phyloP scores from a whole-genome alignment of 2,113 vertebrate genomes.

The Amphilophus citrinellus region DNA sequence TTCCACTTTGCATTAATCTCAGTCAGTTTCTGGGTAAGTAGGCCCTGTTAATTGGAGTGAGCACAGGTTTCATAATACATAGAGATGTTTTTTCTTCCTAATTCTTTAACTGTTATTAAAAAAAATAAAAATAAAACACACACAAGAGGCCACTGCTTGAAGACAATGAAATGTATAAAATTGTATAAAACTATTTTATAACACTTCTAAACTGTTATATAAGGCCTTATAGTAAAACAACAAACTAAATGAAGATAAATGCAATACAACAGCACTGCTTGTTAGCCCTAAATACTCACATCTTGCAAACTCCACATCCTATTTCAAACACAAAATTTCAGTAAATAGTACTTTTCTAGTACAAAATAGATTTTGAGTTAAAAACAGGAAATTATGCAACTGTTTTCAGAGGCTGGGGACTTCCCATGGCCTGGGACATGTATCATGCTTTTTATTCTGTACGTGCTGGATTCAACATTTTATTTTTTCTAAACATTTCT shows the following conservation, averaged over 20 bases:
- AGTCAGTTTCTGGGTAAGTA: background rate
- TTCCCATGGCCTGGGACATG: background rate
- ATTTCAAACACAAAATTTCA: background rate
- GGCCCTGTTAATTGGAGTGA: background rate
- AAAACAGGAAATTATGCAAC: background rate
- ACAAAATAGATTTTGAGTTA: background rate
- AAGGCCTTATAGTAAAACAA: background rate
- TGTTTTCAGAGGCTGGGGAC: background rate
- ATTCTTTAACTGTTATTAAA: background rate
- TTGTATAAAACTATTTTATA: background rate
- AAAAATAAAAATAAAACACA: background rate
- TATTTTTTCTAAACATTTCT: background rate
- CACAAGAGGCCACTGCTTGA: too few relatives aligned
- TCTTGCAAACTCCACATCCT: background rate
- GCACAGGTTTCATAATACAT: slow-evolving; percentile 19
- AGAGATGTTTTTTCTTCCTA: background rate
- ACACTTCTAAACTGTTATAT: background rate
- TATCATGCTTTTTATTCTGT: background rate
- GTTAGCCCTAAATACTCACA: background rate
- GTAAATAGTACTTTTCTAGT: background rate
- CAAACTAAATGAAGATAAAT: background rate
- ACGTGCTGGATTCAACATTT: background rate
- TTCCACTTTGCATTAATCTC: slow-evolving; percentile 27
- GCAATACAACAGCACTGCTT: background rate
- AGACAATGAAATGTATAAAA: too few relatives aligned